Conservation (phyloP, 2,888 invertebrate species). For the Calephelis perditalis region DNA sequence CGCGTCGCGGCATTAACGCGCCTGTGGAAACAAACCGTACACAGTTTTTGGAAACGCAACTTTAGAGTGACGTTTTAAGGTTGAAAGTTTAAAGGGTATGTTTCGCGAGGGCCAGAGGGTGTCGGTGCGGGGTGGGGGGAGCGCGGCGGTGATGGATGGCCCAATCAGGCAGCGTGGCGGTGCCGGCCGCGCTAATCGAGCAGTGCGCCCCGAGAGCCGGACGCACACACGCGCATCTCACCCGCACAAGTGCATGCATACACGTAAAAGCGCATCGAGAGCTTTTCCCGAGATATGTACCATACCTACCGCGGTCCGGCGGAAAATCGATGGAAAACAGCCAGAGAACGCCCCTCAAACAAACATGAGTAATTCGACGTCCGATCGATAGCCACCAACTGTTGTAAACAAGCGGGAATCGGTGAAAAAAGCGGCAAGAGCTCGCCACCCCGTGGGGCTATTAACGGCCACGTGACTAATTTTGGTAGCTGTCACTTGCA, state of each 20-base stretch:
- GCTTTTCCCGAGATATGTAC: conserved; percentile 47
- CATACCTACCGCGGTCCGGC: conserved; percentile 32
- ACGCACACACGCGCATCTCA: conserved; percentile 51
- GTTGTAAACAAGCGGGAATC: conserved; percentile 68
- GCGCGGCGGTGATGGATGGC: conserved; percentile 76
- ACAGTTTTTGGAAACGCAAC: neutral
- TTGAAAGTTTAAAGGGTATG: conserved; percentile 32
- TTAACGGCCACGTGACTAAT: conserved; percentile 76
- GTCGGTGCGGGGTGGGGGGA: conserved; percentile 53
- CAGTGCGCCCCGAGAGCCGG: conserved; percentile 62
- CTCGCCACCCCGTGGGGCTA: conserved; percentile 59
- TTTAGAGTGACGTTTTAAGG: neutral
- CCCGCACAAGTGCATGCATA: conserved; percentile 19
- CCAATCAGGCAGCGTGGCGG: conserved; percentile 75
- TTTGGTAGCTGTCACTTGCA: conserved; percentile 73
- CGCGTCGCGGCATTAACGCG: conserved; percentile 65
- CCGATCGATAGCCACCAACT: conserved; percentile 73
- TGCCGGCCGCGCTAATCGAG: conserved; percentile 71
- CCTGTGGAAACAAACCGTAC: conserved; percentile 35
- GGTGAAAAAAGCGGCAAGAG: conserved; percentile 59
- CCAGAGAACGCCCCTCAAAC: conserved; percentile 44
- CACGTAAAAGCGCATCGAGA: conserved; percentile 58
- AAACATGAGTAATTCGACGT: conserved; percentile 57
- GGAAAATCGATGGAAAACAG: conserved; percentile 69
- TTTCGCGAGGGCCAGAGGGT: conserved; percentile 34